Evolutionary conservation across 1,140 invertebrate species (phyloP).

Genomic region (Lepidurus apus): DNA sequence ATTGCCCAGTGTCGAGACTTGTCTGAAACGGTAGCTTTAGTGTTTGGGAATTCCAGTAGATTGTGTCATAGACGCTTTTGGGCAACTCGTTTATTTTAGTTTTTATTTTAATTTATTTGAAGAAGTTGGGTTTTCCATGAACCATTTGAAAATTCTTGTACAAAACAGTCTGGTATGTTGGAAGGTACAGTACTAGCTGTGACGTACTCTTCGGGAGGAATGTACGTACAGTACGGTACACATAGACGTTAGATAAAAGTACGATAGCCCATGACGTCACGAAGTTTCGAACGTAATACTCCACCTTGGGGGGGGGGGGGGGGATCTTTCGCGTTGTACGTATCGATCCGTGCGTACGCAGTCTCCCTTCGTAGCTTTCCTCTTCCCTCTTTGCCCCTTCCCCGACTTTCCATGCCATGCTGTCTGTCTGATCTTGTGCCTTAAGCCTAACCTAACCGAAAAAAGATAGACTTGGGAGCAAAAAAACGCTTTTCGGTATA

Average conservation of each 20-base stretch:
- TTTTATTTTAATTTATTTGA: too few relatives aligned
- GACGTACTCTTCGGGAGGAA: too few relatives aligned
- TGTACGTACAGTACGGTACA: too few relatives aligned
- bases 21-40: slow-evolving; percentile 11
- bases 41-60: slow-evolving; percentile 4
- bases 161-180: too few relatives aligned
- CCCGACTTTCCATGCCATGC: not conserved
- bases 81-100: not conserved
- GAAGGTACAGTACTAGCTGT: too few relatives aligned
- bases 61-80: slow-evolving; percentile 14
- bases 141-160: too few relatives aligned
- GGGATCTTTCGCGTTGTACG: not conserved
- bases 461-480: too few relatives aligned
- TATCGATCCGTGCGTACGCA: slow-evolving; percentile 17
- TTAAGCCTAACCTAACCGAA: not conserved
- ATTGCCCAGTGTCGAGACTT: not conserved
- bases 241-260: too few relatives aligned
- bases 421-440: not conserved
- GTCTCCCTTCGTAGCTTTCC: not conserved
- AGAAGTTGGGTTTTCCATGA: too few relatives aligned
- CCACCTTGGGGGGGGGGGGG: not conserved
- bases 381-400: not conserved
- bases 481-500: too few relatives aligned
- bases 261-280: not conserved
- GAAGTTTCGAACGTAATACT: not conserved